Evolutionary conservation across 2,888 invertebrate species (phyloP).

Genomic region (Metellina segmentata): DNA sequence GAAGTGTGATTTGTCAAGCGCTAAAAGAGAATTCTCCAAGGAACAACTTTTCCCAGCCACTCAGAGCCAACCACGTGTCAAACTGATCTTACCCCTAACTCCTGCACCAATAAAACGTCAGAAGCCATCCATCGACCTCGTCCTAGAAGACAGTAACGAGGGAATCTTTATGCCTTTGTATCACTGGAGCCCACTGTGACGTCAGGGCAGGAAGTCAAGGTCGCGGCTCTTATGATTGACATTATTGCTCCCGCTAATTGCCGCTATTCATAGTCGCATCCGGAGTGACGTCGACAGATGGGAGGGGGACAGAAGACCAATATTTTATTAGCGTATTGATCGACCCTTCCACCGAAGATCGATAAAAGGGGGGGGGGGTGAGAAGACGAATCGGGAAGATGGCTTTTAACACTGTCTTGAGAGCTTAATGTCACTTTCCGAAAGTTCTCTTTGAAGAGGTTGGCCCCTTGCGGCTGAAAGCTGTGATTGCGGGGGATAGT

Average conservation of each 20-base stretch:
- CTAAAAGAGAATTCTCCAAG: too few relatives aligned
- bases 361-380: not conserved
- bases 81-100: too few relatives aligned
- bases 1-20: too few relatives aligned
- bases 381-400: not conserved
- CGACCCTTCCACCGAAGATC: not conserved
- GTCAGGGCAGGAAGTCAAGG: constrained; percentile 9
- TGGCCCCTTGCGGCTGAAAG: not conserved
- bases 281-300: not conserved
- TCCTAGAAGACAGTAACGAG: not conserved
- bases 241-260: constrained; percentile 17
- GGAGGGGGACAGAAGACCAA: not conserved
- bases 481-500: not conserved
- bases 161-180: not conserved
- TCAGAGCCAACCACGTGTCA: too few relatives aligned
- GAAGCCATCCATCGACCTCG: too few relatives aligned
- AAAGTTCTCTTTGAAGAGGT: not conserved
- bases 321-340: constrained; percentile 35
- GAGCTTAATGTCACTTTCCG: constrained; percentile 20
- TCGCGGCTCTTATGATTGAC: constrained; percentile 8
- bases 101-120: too few relatives aligned
- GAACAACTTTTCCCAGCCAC: too few relatives aligned
- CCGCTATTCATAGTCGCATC: constrained; percentile 17
- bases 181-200: not conserved
- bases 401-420: constrained; percentile 24